Evolutionary conservation across 2,888 invertebrate genomes (phyloP), one percentile per base, ranked within the genome.

Genomic region (Epistrophella euchroma): DNA sequence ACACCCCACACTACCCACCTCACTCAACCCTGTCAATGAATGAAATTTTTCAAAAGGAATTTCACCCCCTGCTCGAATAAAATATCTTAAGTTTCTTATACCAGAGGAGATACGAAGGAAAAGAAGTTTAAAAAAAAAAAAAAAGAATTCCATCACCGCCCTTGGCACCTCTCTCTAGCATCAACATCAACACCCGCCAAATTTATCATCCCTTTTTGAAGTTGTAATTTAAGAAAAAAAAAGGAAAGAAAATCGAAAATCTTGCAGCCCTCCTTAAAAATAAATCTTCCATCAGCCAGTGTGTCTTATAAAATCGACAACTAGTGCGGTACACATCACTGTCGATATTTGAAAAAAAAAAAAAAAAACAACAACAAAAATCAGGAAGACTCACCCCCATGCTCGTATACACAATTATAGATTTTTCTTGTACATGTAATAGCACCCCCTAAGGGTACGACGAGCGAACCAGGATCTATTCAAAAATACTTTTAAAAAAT

Each of bases 181-280:
- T 80, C 75, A 81, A 68, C 81, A 72, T 81, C 81, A 85, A 76
- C 81, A 81, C 81, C 68, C 76, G 81, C 85, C 73, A 64, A 85
- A 85, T 85, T 76, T 85, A 77, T 81, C 85, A 81, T 85, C 85
- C 84, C 81, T 85, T 85, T 76, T 73, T 71, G 37, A 55, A 66
- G 45, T 47, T 50, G 43, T 47, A 62, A 70, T 40, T 47, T 71
- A 40, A 43, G 32, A 74, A 62, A 32, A 66, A 52, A 74, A 66
- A 15, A 22, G 6, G 2, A 40, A 60, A 60, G 60, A 60, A 55
- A 50, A 71, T 37, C 47, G 47, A 66, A 72, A 70, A 70, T 45
- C 79, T 79, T 66, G 45, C 68, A 80, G 55, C 76, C 68, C 74
- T 84, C 19, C 37, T 76, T 72, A n/a, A 77, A 85, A 76, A 85